Evolutionary conservation across 2,888 invertebrate genomes (phyloP).

Genomic region (Malacosoma neustria): DNA sequence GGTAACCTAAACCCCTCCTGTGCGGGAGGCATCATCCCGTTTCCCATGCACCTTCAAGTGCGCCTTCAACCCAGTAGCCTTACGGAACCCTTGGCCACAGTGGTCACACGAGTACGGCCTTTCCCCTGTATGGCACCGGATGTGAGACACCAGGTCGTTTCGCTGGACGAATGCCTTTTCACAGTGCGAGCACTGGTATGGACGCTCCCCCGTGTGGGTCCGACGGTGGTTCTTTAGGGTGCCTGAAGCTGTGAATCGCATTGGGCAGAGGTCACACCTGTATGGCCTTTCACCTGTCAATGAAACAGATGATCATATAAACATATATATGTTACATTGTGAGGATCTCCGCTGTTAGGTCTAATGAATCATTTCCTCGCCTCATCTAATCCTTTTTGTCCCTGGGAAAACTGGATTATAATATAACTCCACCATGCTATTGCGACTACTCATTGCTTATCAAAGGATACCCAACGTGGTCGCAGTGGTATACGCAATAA

Average conservation of each 20-base stretch:
- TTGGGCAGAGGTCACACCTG: conserved; percentile 67
- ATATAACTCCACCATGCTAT: too few species aligned
- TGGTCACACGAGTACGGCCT: conserved; percentile 54
- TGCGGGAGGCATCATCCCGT: background rate
- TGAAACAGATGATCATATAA: too few species aligned
- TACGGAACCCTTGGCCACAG: conserved; percentile 69
- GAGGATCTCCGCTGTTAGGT: too few species aligned
- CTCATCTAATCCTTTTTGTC: too few species aligned
- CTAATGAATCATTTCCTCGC: too few species aligned
- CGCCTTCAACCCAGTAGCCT: conserved; percentile 61
- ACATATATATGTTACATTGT: too few species aligned
- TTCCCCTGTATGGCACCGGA: conserved; percentile 72
- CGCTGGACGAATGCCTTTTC: conserved; percentile 44
- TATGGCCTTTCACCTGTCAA: conserved; percentile 65
- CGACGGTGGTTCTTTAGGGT: conserved; percentile 31
- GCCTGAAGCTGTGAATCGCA: background rate
- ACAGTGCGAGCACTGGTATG: conserved; percentile 34
- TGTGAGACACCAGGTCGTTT: conserved; percentile 72
- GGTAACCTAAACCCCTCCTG: too few species aligned
- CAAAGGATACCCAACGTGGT: too few species aligned
- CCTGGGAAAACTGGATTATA: too few species aligned
- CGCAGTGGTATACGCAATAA: too few species aligned
- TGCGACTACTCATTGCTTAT: too few species aligned
- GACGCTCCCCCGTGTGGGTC: conserved; percentile 47
- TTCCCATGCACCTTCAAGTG: conserved; percentile 58